phyloP scores from a whole-genome alignment of 2,797 vertebrate genomes.

The Urocyon cinereoargenteus region DNA sequence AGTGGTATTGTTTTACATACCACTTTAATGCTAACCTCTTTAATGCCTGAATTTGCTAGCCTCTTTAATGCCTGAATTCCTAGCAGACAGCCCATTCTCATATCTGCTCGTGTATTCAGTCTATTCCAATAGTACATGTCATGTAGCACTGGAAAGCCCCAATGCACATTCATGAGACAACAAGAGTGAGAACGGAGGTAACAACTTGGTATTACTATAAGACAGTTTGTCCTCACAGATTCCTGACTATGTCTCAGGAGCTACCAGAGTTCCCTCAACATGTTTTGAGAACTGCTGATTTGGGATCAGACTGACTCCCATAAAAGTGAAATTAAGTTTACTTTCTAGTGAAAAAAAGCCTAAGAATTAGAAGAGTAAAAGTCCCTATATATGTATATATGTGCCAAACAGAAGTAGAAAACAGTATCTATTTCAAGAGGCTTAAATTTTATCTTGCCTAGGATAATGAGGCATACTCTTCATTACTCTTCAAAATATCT shows the following conservation, averaged over 20 bases:
- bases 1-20: background rate
- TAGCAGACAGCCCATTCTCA: background rate
- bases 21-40: background rate
- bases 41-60: background rate
- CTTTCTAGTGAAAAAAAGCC: background rate
- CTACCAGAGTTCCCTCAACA: background rate
- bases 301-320: background rate
- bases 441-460: background rate
- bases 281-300: slow-evolving; percentile 13
- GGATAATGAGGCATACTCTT: too few relatives aligned
- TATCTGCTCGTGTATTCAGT: background rate
- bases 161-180: background rate
- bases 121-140: background rate
- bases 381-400: background rate
- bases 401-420: background rate
- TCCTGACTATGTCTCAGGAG: background rate
- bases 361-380: background rate
- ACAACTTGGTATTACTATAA: background rate
- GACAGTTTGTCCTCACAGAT: background rate
- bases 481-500: background rate
- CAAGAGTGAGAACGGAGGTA: background rate
- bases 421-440: background rate
- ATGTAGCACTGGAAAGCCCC: background rate
- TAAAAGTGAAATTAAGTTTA: slow-evolving; percentile 10
- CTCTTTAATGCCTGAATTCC: background rate